These are phyloP conservation scores for Chrysocyon brachyurus DNA, from an alignment of 2,797 vertebrate genomes.

Conservation along the genomic window DNA sequence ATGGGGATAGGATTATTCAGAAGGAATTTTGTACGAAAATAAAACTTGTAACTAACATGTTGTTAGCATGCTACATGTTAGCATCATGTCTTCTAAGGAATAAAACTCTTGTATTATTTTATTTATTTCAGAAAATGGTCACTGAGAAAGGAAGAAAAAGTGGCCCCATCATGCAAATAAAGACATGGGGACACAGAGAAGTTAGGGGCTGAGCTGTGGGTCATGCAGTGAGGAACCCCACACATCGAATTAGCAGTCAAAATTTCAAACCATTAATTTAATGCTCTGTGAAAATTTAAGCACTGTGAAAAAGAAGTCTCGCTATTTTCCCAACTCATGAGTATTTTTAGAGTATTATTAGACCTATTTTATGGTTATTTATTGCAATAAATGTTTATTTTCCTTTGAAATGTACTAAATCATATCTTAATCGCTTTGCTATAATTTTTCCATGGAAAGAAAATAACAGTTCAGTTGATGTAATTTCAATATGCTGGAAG, in stretches of 20 bases:
- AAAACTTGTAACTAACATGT: background rate
- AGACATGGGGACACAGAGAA: conserved; percentile 15
- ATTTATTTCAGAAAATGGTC: background rate
- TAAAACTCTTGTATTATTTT: background rate
- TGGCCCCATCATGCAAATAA: background rate
- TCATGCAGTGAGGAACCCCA: background rate
- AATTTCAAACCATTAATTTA: conserved; percentile 42
- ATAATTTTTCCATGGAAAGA: conserved; percentile 81
- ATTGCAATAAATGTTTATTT: conserved; percentile 78
- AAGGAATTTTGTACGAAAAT: background rate
- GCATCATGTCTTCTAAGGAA: background rate
- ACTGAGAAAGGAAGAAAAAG: background rate
- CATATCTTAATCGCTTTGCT: conserved; percentile 76
- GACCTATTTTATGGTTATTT: conserved; percentile 73
- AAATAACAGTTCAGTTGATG: conserved; percentile 76
- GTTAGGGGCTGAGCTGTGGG: background rate
- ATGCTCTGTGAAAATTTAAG: conserved; percentile 64
- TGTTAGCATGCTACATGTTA: background rate
- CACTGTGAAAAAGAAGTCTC: conserved; percentile 37
- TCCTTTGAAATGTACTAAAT: conserved; percentile 78
- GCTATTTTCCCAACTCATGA: conserved; percentile 50
- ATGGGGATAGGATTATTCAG: background rate
- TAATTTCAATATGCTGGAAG: conserved; percentile 74
- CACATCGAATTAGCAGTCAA: background rate
- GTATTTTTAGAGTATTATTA: conserved; percentile 74